Evolutionary conservation across 2,113 vertebrate species (phyloP).

Genomic region (Lynx canadensis): DNA sequence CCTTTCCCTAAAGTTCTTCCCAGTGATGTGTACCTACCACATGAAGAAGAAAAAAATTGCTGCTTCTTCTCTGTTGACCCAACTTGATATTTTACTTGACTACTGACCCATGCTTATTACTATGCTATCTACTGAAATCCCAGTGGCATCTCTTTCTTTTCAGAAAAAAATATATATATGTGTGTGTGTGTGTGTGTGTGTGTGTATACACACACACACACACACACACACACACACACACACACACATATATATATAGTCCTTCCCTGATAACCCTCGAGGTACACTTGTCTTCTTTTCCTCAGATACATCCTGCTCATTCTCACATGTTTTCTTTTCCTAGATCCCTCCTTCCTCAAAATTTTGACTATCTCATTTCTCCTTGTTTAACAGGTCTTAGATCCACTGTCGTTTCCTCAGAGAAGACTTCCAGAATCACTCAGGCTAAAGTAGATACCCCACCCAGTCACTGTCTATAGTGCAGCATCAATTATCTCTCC

Average conservation of each 20-base stretch:
- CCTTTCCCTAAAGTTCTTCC: neutral
- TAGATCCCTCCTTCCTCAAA: neutral
- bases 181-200: accelerated
- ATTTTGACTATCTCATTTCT: neutral
- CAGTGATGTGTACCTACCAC: neutral
- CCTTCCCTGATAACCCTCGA: neutral
- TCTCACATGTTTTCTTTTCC: neutral
- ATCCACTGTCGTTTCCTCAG: neutral
- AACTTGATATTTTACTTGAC: neutral
- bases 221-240: no score
- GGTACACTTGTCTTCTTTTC: neutral
- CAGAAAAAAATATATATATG: neutral
- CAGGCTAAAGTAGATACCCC: neutral
- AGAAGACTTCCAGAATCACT: neutral
- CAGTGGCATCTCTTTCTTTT: neutral
- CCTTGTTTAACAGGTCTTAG: neutral
- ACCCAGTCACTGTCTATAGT: neutral
- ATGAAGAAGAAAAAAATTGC: neutral
- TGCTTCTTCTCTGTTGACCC: neutral
- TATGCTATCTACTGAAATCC: neutral
- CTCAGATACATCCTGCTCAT: neutral
- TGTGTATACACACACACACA: no score
- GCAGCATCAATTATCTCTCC: neutral
- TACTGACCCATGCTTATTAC: neutral
- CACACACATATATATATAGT: neutral